Evolutionary conservation across 2,113 vertebrate genomes (phyloP), one percentile per base, ranked within the genome.

Genomic region (Nothocercus nigrocapillus): DNA sequence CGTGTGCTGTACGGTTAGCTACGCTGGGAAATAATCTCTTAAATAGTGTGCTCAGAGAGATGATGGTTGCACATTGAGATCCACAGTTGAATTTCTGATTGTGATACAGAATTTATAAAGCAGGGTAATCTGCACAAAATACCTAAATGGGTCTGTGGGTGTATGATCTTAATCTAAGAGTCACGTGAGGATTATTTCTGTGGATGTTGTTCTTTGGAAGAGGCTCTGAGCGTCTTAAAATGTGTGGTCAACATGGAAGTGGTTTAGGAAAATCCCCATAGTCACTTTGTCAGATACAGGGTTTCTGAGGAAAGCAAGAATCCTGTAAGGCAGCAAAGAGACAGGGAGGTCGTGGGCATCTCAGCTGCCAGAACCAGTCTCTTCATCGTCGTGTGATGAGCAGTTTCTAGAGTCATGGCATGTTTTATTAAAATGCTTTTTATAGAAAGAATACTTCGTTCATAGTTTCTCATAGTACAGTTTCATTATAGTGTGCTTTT

Each of bases 391-490:
- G 64, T 38, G 22, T 21, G 86, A 89, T 79, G 89, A 92, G 85
- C 73, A 70, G 64, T 95, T 92, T 85, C 83, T 96, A 84, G 42
- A 95, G 79, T 44, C 81, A n/a, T 84, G 70, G 82, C 84, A 95
- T 77, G 42, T 92, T 97, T 95, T 95, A 95, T 92, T 95, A 88
- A 94, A 79, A 86, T 79, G 51, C 73, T 81, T 96, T 95, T 96
- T 89, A 89, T 64, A 89, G 85, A 74, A 62, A 82, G 74, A 78
- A 24, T 84, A 40, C 93, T 94, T 77, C 20, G 6, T 63, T 56
- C 32, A 36, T 88, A 89, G 89, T 93, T 94, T 92, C 84, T 82
- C 45, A 61, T 63, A 72, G 80, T 75, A 19, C 53, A 76, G 74
- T 82, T 89, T 85, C 64, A 90, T 87, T 68, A 73, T 89, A 80